A percentile compares a stretch with the other conserved stretches of the same genome.
Evolutionary conservation across 2,797 vertebrate genomes (phyloP).

Genomic region (Mastacembelus armatus): DNA sequence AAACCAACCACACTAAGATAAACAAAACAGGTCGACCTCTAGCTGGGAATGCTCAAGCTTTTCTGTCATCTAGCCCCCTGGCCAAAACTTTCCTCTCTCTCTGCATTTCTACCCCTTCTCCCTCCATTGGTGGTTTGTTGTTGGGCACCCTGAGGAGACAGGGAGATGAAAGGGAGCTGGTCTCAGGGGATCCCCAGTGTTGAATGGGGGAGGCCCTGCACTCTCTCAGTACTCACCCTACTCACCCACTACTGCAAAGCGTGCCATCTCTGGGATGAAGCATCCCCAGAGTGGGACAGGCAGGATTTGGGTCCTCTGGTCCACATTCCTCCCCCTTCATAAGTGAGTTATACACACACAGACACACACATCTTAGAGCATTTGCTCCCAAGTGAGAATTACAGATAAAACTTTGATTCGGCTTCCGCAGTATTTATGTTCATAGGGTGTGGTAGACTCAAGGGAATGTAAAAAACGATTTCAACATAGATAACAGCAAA

Average conservation of each 20-base stretch:
- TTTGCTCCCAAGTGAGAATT: constrained; percentile 38
- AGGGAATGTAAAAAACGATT: constrained; percentile 55
- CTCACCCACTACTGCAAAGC: too few relatives aligned
- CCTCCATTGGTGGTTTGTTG: constrained; percentile 68
- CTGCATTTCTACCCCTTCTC: constrained; percentile 41
- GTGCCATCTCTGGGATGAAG: constrained; percentile 57
- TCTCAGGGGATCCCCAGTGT: constrained; percentile 71
- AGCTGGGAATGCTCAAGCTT: constrained; percentile 28
- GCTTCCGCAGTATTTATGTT: constrained; percentile 45
- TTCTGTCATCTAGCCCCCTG: constrained; percentile 19
- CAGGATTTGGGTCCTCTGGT: constrained; percentile 44
- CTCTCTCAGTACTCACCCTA: constrained; percentile 50
- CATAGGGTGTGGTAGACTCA: constrained; percentile 52
- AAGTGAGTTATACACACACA: constrained; percentile 29
- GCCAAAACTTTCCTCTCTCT: constrained; percentile 55
- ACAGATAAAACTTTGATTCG: constrained; percentile 42
- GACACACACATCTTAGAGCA: constrained; percentile 43
- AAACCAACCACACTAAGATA: constrained; percentile 28
- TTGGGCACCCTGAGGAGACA: constrained; percentile 77
- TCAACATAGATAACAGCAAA: constrained; percentile 60
- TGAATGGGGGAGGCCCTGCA: constrained; percentile 64
- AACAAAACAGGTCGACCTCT: constrained; percentile 64
- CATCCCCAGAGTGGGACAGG: constrained; percentile 48
- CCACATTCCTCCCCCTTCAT: constrained; percentile 47
- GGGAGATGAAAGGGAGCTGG: constrained; percentile 79